Base-by-base conservation (phyloP, 2,113 vertebrate species). In the Equus quagga region DNA sequence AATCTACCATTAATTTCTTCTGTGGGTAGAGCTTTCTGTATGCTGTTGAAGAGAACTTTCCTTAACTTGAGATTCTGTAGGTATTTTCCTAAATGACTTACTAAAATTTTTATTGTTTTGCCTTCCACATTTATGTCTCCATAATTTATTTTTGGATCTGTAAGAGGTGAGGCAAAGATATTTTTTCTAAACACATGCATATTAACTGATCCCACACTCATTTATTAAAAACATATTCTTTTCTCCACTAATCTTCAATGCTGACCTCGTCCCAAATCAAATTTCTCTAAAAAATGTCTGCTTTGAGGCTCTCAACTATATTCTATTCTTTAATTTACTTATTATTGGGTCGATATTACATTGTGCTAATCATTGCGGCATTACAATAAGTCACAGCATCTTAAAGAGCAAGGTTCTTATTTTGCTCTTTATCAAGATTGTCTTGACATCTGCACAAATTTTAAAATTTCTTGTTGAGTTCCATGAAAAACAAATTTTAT, bases 81-180 rank as follows among this genome's bases (percentile, higher is more conserved):
- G 41, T n/a, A 46, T 60, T 86, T 94, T 88, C 2, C 23, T n/a
- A 87, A 83, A 82, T 93, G 3, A 79, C 5, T 78, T 72, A 46
- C 23, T 58, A 26, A 81, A 91, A 41, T 9, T 58, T 8, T 54
- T 69, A 51, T 51, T 70, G 2, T 11, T 78, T 64, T 58, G 0
- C 7, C 28, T 72, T 96, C 93, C 36, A 83, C 13, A 69, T 31
- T 73, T 70, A 79, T 54, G 1, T 58, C 18, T 92, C 14, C 17
- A 79, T 58, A 64, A 73, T 73, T 87, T 94, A 73, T 17, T 89
- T 96, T 96, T 95, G 19, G 31, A 69, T 92, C n/a, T 36, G 3
- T 19, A 26, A 54, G 19, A 94, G 5, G 1, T 67, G 31, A 67
- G 8, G 3, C 24, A 94, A 84, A 56, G 2, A 8, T 51, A n/a